Base-by-base conservation (phyloP, 2,888 invertebrate genomes). In the Andricus curvator region DNA sequence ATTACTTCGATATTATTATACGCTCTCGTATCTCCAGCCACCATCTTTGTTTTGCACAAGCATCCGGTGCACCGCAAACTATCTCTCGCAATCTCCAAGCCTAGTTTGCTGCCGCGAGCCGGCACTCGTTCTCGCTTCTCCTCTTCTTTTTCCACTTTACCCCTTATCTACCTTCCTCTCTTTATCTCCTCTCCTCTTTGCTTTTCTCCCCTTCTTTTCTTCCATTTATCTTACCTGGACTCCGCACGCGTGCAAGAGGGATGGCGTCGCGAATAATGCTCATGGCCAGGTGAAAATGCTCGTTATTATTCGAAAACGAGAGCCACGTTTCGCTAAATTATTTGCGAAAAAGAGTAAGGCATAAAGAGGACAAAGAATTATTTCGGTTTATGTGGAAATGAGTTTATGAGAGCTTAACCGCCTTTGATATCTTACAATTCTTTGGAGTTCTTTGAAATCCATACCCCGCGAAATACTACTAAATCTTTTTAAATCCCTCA, bases 1-100 rank as follows among this genome's bases (percentile, higher is more conserved):
- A 89, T 90, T 90, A 90, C 88, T 88, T 86, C 86, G 88, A 88
- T 89, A 88, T 90, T 90, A 90, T 88, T 89, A 89, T 88, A 87
- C 85, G 86, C 84, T 81, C 84, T 83, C 85, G 84, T 87, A 88
- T 89, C 88, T 85, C 81, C 70, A 83, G 81, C 81, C 87, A 86
- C 84, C 85, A 87, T 89, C 88, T 85, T 88, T 86, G 84, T 87
- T 88, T 88, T 87, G 85, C 86, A 82, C 80, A 79, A 77, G 83
- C 85, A 89, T 88, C 88, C 88, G 88, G 87, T 82, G 85, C 85
- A 84, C 86, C 85, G 85, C 84, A 85, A 85, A 85, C 83, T 83
- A 85, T 86, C 83, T 81, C 84, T 84, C 79, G 86, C 84, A 87
- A 87, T 87, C 87, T 84, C 80, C 67, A 81, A 84, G 82, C 82